phyloP scores from a whole-genome alignment of 2,797 vertebrate species.

The Lutjanus argentimaculatus region DNA sequence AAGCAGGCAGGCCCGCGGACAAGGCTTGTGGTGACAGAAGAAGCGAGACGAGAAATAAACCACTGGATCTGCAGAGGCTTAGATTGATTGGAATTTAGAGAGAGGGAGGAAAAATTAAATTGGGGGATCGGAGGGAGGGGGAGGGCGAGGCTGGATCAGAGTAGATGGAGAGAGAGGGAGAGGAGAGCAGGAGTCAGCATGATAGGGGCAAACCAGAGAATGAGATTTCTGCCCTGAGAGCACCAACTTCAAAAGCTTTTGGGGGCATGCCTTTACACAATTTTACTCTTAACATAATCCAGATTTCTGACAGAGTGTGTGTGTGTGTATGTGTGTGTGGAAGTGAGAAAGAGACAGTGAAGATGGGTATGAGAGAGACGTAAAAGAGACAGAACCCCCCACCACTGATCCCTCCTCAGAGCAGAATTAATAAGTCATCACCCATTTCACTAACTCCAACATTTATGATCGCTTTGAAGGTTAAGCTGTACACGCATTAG shows the following conservation, averaged over 20 bases:
- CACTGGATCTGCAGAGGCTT: constrained; percentile 64
- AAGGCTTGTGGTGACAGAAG: constrained; percentile 49
- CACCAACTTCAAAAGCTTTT: constrained; percentile 75
- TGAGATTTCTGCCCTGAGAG: constrained; percentile 75
- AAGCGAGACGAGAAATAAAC: constrained; percentile 65
- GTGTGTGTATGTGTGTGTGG: constrained; percentile 30
- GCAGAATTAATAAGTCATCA: constrained; percentile 69
- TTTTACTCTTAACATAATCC: constrained; percentile 77
- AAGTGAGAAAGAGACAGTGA: constrained; percentile 12
- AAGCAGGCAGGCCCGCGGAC: constrained; percentile 30
- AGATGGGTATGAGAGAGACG: constrained; percentile 41
- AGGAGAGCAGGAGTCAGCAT: constrained; percentile 69
- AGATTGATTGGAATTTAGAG: constrained; percentile 79
- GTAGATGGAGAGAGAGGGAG: constrained; percentile 49
- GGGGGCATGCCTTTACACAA: constrained; percentile 68
- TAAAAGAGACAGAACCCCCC: constrained; percentile 52
- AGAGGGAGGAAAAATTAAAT: constrained; percentile 63
- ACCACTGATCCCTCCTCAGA: constrained; percentile 49
- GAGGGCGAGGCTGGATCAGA: constrained; percentile 47
- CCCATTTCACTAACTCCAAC: constrained; percentile 65
- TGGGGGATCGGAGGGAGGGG: constrained; percentile 37
- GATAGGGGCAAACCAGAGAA: constrained; percentile 65
- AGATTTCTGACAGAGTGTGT: constrained; percentile 53
- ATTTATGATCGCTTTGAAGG: constrained; percentile 63
- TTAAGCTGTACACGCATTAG: constrained; percentile 48